These are phyloP conservation scores for Eremophila alpestris DNA, from an alignment of 2,797 vertebrate genomes.

Conservation along the genomic window DNA sequence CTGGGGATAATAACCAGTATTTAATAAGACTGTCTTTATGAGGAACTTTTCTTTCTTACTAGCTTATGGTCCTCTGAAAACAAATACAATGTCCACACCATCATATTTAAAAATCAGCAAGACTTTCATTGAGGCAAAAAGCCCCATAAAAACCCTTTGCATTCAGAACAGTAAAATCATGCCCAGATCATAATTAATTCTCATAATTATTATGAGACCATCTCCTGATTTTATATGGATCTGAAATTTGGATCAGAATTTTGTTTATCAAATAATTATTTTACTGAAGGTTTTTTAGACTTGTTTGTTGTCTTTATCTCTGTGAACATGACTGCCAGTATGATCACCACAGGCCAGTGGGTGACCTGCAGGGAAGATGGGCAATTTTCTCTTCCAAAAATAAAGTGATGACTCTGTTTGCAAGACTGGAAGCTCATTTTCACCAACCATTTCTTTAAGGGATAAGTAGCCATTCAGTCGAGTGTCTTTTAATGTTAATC, in stretches of 20 bases:
- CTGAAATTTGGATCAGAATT: background rate
- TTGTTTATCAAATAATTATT: background rate
- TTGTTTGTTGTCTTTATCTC: background rate
- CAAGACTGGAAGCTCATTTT: background rate
- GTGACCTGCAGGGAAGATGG: background rate
- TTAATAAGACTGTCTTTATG: background rate
- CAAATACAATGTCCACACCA: background rate
- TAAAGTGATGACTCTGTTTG: background rate
- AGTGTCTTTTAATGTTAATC: conserved; percentile 21
- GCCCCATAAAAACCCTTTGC: background rate
- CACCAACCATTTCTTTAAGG: background rate
- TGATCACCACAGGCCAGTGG: background rate
- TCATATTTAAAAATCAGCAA: background rate
- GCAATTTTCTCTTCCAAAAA: background rate
- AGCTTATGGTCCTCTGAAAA: background rate
- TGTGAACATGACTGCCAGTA: background rate
- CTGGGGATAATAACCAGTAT: background rate
- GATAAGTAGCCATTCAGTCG: background rate
- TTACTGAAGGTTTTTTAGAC: background rate
- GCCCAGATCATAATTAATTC: background rate
- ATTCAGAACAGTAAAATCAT: background rate
- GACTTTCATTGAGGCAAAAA: background rate
- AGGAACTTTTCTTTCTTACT: background rate
- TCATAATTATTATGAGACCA: background rate
- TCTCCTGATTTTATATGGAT: background rate